phyloP scores from a whole-genome alignment of 2,888 invertebrate species.

The Myopa testacea region DNA sequence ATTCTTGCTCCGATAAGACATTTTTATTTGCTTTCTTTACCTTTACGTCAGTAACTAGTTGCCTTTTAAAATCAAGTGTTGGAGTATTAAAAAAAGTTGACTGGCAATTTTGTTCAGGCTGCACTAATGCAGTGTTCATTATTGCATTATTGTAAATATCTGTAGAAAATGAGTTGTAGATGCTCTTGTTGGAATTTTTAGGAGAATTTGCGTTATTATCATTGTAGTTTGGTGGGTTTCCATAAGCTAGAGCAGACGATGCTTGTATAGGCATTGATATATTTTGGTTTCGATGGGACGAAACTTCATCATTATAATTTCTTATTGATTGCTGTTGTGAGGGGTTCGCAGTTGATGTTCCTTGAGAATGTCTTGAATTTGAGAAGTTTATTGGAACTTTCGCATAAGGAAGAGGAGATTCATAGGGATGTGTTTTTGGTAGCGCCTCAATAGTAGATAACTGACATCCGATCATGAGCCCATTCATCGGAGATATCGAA shows the following conservation, averaged over 20 bases:
- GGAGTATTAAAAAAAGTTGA: constrained; percentile 45
- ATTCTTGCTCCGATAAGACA: constrained; percentile 45
- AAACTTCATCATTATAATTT: constrained; percentile 40
- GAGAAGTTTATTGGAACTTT: constrained; percentile 36
- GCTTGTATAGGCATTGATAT: constrained; percentile 35
- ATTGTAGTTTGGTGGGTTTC: constrained; percentile 58
- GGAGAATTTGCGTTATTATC: constrained; percentile 40
- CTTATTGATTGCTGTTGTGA: constrained; percentile 41
- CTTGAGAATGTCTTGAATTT: constrained; percentile 25
- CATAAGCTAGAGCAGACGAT: constrained; percentile 45
- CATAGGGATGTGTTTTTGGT: constrained; percentile 45
- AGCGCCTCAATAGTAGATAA: constrained; percentile 41
- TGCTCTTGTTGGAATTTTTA: constrained; percentile 39
- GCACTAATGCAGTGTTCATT: constrained; percentile 42
- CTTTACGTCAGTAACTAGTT: not conserved
- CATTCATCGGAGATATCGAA: constrained; percentile 50
- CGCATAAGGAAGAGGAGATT: constrained; percentile 27
- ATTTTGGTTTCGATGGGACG: constrained; percentile 35
- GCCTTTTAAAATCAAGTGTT: constrained; percentile 25
- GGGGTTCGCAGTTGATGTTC: constrained; percentile 13
- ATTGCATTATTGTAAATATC: constrained; percentile 51
- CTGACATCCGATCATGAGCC: constrained; percentile 21
- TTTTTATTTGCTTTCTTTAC: constrained; percentile 18
- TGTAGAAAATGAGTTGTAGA: constrained; percentile 48
- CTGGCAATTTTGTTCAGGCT: constrained; percentile 22